phyloP scores from a whole-genome alignment of 2,888 invertebrate species.

The Podabrus alpinus region DNA sequence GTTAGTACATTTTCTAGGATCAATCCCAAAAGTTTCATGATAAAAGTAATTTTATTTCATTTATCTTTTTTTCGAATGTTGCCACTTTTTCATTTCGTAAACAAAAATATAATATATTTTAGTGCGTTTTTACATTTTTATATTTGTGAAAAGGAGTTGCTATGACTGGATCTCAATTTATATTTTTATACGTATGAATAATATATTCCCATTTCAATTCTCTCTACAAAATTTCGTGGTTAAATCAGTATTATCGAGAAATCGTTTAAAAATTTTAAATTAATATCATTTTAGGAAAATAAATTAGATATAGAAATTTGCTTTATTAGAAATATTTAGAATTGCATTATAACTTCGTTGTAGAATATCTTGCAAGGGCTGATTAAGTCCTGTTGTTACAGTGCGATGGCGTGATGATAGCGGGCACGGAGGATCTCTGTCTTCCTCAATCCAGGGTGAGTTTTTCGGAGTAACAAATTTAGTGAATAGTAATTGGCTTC shows the following conservation, averaged over 20 bases:
- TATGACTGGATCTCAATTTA: not conserved
- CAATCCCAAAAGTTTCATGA: not conserved
- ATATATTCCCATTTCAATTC: not conserved
- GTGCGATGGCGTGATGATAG: slow-evolving; percentile 53
- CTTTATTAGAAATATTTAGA: slow-evolving; percentile 1
- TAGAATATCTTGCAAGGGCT: slow-evolving; percentile 18
- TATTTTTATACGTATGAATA: not conserved
- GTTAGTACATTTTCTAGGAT: not conserved
- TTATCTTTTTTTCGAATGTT: not conserved
- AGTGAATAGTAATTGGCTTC: slow-evolving; percentile 22
- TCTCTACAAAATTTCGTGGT: not conserved
- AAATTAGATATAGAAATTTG: not conserved
- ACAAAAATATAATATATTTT: not conserved
- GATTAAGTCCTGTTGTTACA: slow-evolving; percentile 45
- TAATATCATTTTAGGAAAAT: not conserved
- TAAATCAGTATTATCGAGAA: not conserved
- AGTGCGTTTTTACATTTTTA: not conserved
- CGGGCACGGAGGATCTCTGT: slow-evolving; percentile 54
- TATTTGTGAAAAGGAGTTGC: not conserved
- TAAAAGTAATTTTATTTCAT: not conserved
- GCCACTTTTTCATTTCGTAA: not conserved
- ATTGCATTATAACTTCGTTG: slow-evolving; percentile 19
- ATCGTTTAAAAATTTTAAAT: not conserved
- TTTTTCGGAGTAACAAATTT: slow-evolving; percentile 21
- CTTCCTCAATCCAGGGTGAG: slow-evolving; percentile 55